Base-by-base conservation (phyloP, 2,888 invertebrate genomes). In the Andrena haemorrhoa region DNA sequence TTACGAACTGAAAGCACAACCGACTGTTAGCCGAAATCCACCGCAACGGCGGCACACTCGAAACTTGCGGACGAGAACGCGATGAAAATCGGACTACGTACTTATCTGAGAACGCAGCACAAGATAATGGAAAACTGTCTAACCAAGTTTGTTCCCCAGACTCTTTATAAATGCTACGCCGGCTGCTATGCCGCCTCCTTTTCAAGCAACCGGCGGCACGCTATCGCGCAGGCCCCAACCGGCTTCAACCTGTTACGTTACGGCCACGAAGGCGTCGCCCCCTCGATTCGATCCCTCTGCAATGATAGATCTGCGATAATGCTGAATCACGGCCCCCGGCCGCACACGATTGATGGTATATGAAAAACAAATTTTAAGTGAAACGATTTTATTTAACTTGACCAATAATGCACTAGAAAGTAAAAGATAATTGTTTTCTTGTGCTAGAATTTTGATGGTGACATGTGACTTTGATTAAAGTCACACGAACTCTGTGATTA, bases 81-180 rank as follows among this genome's bases (percentile, higher is more conserved):
- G 6, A 56, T 29, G 63, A 6, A 68, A 61, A 68, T 64, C 56
- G 20, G 16, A 35, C 26, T 31, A 53, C 58, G 53, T 70, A 80
- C 61, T 72, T 68, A 41, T 69, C 60, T 61, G 68, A 41, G 47
- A 65, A 8, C 63, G 64, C n/a, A 20, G 47, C 23, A 65, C 29
- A 47, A 51, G 75, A 78, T 86, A 83, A 81, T 74, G 31, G 64
- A 29, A n/a, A 61, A 83, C 83, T 71, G 75, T 83, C 70, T 86
- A 83, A 74, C n/a, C 47, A 70, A 74, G 74, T 77, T 64, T 71
- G 60, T 51, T 58, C 63, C 56, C 69, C 63, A 56, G 56, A 60
- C 82, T 75, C 76, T 83, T 89, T 88, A 81, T 86, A 88, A 83
- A 83, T 75, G 73, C 56, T 20, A 70, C 33, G 68, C 49, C 58